A percentile compares a stretch with the other conserved stretches of the same genome.
phyloP scores from a whole-genome alignment of 2,888 invertebrate species.

The Ceraclea dissimilis region DNA sequence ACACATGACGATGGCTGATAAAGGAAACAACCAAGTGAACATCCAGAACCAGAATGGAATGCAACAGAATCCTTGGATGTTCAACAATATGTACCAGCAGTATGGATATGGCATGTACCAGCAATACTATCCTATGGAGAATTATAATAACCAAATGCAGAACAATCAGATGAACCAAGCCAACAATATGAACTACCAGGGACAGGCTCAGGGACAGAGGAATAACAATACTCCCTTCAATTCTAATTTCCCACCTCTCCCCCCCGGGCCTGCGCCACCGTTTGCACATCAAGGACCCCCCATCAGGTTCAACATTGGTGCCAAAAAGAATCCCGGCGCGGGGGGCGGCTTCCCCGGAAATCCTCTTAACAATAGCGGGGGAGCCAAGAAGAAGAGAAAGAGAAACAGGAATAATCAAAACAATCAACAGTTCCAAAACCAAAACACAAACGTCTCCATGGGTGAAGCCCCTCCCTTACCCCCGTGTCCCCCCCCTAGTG shows the following conservation, averaged over 20 bases:
- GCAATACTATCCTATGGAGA: constrained; percentile 40
- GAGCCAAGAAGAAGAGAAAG: constrained; percentile 69
- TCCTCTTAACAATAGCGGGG: constrained; percentile 36
- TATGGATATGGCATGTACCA: constrained; percentile 44
- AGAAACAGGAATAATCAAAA: constrained; percentile 54
- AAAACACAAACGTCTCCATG: background rate
- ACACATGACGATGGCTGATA: constrained; percentile 13
- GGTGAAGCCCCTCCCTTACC: constrained; percentile 41
- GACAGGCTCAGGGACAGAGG: constrained; percentile 24
- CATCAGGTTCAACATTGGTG: constrained; percentile 43
- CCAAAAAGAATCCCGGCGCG: constrained; percentile 29
- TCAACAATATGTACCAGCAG: constrained; percentile 39
- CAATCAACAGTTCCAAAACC: background rate
- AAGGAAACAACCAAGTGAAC: constrained; percentile 15
- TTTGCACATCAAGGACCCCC: constrained; percentile 40
- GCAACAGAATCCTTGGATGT: constrained; percentile 35
- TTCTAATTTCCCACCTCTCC: constrained; percentile 20
- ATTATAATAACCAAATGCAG: constrained; percentile 43
- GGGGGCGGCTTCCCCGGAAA: constrained; percentile 5
- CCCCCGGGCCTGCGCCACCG: constrained; percentile 33
- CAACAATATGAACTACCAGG: constrained; percentile 14
- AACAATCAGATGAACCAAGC: constrained; percentile 24
- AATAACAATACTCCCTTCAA: constrained; percentile 31
- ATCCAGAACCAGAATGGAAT: constrained; percentile 9
- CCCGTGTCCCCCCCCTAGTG: constrained; percentile 45